Conservation (phyloP, 2,113 vertebrate species). For the Dipodomys spectabilis region DNA sequence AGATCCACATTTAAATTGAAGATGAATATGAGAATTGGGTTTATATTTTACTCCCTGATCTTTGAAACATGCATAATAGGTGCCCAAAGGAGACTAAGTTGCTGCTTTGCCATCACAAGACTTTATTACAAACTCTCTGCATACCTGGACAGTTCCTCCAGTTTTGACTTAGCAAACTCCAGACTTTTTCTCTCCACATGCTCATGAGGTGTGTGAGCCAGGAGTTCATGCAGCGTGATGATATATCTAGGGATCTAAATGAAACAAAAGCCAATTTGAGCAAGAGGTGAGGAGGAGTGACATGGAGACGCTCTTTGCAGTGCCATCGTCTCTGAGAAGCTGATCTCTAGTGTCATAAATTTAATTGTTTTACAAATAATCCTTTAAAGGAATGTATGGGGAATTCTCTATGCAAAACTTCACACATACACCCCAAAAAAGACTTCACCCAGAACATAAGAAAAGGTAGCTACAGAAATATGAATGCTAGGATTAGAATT, state of each 20-base stretch:
- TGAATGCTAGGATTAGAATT: too few relatives aligned
- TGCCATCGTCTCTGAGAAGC: neutral
- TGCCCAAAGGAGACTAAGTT: neutral
- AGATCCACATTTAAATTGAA: neutral
- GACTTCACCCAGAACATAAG: neutral
- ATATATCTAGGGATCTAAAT: conserved; percentile 97
- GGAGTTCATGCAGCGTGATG: conserved; percentile 97
- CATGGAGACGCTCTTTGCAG: neutral
- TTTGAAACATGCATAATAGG: neutral
- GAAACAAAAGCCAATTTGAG: conserved; percentile 57
- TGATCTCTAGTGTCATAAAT: neutral
- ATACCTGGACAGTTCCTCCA: conserved; percentile 97
- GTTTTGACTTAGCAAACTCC: conserved; percentile 98
- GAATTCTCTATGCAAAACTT: neutral
- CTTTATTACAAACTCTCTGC: neutral
- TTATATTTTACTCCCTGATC: neutral
- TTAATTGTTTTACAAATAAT: neutral
- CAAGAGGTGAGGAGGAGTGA: neutral
- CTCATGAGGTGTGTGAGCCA: conserved; percentile 98
- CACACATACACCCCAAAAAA: neutral
- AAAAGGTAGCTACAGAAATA: neutral
- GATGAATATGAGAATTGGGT: neutral
- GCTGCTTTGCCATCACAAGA: neutral
- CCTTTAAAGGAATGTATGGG: neutral
- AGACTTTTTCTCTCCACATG: conserved; percentile 98